Percentiles rank a stretch among this genome's conserved stretches.
These are phyloP conservation scores for Podarcis siculus DNA, from an alignment of 2,797 vertebrate species.

Conservation along the genomic window DNA sequence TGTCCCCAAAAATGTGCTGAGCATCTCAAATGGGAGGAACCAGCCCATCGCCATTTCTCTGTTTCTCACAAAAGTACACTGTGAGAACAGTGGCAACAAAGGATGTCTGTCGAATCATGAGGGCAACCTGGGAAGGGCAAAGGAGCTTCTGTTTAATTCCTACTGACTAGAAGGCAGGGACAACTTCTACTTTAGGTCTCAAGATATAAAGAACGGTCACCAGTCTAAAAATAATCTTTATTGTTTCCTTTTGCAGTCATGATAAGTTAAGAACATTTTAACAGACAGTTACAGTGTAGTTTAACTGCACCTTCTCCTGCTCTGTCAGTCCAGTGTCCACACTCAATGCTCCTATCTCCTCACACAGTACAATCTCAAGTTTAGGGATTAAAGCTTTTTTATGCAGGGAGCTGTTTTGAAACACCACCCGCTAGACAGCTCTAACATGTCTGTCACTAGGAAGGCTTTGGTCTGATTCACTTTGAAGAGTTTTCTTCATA, in stretches of 20 bases:
- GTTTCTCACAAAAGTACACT: background rate
- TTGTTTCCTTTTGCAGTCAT: conserved; percentile 57
- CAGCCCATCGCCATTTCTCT: background rate
- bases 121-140: too few species aligned
- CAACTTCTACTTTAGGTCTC: background rate
- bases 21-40: background rate
- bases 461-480: fast-evolving
- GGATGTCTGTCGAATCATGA: background rate
- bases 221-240: conserved; percentile 61
- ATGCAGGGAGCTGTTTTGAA: conserved; percentile 25
- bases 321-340: background rate
- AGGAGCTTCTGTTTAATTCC: background rate
- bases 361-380: conserved; percentile 19
- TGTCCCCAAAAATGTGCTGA: background rate
- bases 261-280: conserved; percentile 55
- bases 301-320: conserved; percentile 20
- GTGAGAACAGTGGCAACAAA: background rate
- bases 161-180: background rate
- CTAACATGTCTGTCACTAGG: conserved; percentile 26
- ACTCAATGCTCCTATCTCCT: conserved; percentile 1
- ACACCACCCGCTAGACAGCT: background rate
- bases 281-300: conserved; percentile 26
- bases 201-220: conserved; percentile 20
- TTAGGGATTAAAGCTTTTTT: conserved; percentile 19
- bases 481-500: background rate